Conservation (phyloP, 2,113 vertebrate species). For the Ammospiza nelsoni region DNA sequence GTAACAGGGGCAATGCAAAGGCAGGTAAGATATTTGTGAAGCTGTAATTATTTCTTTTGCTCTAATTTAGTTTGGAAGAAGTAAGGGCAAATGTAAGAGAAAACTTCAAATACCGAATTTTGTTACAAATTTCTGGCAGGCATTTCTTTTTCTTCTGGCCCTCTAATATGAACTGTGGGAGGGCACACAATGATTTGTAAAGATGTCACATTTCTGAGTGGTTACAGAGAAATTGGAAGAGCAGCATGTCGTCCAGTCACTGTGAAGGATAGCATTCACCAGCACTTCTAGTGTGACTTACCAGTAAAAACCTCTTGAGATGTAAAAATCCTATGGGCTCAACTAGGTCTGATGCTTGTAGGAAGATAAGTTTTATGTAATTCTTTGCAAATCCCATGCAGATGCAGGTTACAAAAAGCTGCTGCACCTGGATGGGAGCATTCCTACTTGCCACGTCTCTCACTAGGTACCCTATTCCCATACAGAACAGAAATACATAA, state of each 20-base stretch:
- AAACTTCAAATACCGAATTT: not conserved
- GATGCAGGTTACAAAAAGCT: not conserved
- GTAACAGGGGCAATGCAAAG: not conserved
- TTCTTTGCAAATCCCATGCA: not conserved
- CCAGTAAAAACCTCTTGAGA: not conserved
- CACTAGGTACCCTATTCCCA: not conserved
- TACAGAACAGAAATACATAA: not conserved
- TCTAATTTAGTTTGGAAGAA: not conserved
- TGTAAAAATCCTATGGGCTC: not conserved
- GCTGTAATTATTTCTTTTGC: not conserved
- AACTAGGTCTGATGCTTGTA: not conserved
- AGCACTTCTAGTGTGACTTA: not conserved
- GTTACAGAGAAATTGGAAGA: constrained; percentile 5
- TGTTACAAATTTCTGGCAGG: not conserved
- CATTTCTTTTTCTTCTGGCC: not conserved
- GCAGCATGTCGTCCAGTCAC: not conserved
- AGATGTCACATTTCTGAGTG: constrained; percentile 3
- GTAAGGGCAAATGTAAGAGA: not conserved
- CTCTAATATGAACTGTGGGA: not conserved
- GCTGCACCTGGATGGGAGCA: not conserved
- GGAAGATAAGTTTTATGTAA: not conserved
- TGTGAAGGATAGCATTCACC: not conserved
- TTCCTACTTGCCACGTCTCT: not conserved
- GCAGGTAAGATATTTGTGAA: not conserved
- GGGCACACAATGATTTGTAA: not conserved